phyloP scores from a whole-genome alignment of 2,113 vertebrate genomes.

The Suncus etruscus region DNA sequence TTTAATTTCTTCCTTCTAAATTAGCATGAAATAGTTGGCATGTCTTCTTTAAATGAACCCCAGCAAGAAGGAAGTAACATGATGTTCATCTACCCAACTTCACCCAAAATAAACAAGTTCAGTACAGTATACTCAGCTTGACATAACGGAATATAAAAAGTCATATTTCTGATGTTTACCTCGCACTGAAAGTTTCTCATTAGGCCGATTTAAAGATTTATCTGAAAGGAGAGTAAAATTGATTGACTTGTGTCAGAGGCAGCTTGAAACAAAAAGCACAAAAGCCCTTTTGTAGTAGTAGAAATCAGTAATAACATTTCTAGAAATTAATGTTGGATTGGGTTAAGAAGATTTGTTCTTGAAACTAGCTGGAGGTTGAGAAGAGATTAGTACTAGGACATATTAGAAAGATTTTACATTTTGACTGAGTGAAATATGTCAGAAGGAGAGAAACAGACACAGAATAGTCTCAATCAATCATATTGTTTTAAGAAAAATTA shows the following conservation, averaged over 20 bases:
- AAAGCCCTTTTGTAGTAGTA: neutral
- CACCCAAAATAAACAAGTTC: slow-evolving; percentile 57
- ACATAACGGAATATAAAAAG: neutral
- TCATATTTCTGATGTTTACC: neutral
- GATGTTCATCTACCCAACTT: slow-evolving; percentile 42
- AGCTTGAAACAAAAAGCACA: neutral
- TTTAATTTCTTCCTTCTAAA: slow-evolving; percentile 54
- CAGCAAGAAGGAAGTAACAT: slow-evolving; percentile 40
- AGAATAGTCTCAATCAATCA: no score
- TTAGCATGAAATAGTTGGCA: slow-evolving; percentile 37
- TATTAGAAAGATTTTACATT: neutral
- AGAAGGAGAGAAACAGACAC: no score
- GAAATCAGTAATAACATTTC: neutral
- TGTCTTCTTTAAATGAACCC: slow-evolving; percentile 59
- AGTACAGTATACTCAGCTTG: neutral
- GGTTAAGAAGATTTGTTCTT: neutral
- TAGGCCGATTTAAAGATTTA: neutral
- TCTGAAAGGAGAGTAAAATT: neutral
- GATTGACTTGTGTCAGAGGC: neutral
- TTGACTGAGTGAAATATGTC: neutral
- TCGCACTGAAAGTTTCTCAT: slow-evolving; percentile 32
- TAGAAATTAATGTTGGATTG: neutral
- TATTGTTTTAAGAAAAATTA: no score
- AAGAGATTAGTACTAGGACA: neutral
- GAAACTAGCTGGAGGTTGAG: neutral